Percentiles rank a stretch among this genome's conserved stretches.
Evolutionary conservation across 2,797 vertebrate species (phyloP).

Genomic region (Parauchenoglanis ngamensis): DNA sequence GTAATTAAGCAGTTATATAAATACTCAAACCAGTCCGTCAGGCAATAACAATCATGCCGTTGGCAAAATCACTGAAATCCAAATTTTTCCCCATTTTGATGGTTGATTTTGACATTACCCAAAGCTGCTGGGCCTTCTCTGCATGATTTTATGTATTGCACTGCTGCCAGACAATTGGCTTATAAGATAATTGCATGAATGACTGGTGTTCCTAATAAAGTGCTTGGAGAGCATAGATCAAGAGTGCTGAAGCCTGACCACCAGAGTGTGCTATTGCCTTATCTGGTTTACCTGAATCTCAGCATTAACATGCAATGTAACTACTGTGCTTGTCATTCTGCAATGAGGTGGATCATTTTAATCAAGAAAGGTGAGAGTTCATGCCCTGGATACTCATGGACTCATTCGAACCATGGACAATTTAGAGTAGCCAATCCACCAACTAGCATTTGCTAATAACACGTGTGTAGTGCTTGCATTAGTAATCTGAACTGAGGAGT

Average conservation of each 20-base stretch:
- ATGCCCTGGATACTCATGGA: background rate
- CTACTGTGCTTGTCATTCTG: background rate
- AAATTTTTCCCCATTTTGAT: background rate
- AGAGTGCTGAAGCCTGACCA: background rate
- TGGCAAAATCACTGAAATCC: background rate
- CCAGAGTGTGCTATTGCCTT: conserved; percentile 36
- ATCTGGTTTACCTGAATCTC: background rate
- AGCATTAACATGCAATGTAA: background rate
- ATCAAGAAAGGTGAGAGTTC: background rate
- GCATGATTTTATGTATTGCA: background rate
- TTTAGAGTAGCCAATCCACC: background rate
- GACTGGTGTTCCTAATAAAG: background rate
- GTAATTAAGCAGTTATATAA: background rate
- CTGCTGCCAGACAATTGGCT: background rate
- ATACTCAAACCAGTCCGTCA: background rate
- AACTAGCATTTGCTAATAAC: background rate
- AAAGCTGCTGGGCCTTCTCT: background rate
- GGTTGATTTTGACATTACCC: background rate
- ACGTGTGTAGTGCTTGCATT: background rate
- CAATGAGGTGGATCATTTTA: background rate
- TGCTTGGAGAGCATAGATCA: background rate
- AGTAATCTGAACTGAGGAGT: background rate
- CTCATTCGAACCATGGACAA: background rate
- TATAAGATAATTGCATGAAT: background rate
- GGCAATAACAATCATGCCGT: background rate